Evolutionary conservation across 1,140 invertebrate genomes (phyloP).

Genomic region (Ostrea edulis): DNA sequence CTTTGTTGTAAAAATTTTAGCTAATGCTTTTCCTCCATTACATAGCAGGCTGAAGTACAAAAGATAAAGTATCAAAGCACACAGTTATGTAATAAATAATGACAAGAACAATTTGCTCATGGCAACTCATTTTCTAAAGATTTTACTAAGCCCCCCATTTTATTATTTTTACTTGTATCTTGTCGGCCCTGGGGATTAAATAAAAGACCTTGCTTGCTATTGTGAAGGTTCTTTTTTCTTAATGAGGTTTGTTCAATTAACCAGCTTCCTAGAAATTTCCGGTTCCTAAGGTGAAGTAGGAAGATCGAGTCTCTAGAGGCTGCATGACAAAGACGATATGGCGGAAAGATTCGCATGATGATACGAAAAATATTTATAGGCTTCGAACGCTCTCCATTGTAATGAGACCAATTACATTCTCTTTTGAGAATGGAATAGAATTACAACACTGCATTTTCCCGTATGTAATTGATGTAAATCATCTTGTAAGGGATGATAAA

Average conservation of each 20-base stretch:
- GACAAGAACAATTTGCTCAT: not conserved
- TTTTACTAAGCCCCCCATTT: not conserved
- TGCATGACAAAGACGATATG: not conserved
- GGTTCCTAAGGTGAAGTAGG: not conserved
- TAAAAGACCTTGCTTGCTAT: not conserved
- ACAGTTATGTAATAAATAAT: conserved; percentile 2
- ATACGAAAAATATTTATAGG: not conserved
- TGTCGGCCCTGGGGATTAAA: not conserved
- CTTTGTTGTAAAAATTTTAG: not conserved
- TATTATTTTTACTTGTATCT: not conserved
- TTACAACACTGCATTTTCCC: not conserved
- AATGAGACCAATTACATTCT: not conserved
- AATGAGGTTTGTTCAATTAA: conserved; percentile 20
- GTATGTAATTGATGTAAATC: not conserved
- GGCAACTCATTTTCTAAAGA: not conserved
- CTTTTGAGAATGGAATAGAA: not conserved
- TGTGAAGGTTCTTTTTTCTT: not conserved
- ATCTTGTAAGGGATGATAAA: no score
- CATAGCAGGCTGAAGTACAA: not conserved
- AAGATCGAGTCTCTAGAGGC: not conserved
- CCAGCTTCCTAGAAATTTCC: not conserved
- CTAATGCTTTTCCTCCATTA: not conserved
- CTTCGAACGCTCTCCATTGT: not conserved
- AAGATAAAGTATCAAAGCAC: not conserved
- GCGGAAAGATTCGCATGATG: not conserved